Conservation (phyloP, 2,888 invertebrate species). For the Drosophila birchii region DNA sequence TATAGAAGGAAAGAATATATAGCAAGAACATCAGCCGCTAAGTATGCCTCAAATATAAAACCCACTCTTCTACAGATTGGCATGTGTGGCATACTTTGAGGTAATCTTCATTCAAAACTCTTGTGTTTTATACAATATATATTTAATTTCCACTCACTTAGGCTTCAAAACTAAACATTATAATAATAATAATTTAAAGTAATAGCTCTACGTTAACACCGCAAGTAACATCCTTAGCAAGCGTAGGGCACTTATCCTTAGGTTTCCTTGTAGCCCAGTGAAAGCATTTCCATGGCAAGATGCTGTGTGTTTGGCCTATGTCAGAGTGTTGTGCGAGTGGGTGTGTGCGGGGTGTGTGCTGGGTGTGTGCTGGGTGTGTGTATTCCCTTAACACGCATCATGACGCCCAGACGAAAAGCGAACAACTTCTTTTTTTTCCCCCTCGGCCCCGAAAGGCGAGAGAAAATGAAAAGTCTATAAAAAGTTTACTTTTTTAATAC, state of each 20-base stretch:
- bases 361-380: conserved; percentile 19
- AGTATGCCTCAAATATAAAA: background rate
- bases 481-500: conserved; percentile 82
- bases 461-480: conserved; percentile 62
- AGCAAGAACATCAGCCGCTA: background rate
- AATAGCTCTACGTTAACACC: background rate
- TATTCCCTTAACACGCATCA: conserved; percentile 77
- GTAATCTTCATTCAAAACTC: background rate
- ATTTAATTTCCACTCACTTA: background rate
- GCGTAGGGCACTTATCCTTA: conserved; percentile 35
- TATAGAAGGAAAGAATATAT: background rate
- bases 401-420: conserved; percentile 75
- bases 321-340: background rate
- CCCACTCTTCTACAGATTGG: too few species aligned
- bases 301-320: conserved; percentile 7
- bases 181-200: background rate
- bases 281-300: conserved; percentile 40
- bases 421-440: conserved; percentile 55
- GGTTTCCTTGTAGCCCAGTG: conserved; percentile 18
- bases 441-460: conserved; percentile 3
- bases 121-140: background rate
- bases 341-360: background rate
- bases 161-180: background rate
- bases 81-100: conserved; percentile 2
- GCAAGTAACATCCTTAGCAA: background rate